A percentile compares a stretch with the other conserved stretches of the same genome.
Conservation (phyloP, 2,888 invertebrate genomes). For the Acleris emargana region DNA sequence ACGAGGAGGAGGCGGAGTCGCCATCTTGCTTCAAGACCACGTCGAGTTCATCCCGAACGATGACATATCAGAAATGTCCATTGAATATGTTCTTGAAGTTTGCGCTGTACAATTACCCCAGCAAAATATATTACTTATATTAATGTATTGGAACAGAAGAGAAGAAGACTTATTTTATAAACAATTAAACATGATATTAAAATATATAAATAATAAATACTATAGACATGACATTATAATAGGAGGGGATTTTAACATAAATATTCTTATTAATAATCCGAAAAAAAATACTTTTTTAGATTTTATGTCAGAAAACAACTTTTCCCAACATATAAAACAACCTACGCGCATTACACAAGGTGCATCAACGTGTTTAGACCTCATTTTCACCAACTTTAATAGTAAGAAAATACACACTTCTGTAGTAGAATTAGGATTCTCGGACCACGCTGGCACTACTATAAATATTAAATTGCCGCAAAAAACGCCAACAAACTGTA, state of each 20-base stretch:
- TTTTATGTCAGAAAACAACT: conserved; percentile 22
- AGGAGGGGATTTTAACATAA: background rate
- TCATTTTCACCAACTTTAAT: too few species aligned
- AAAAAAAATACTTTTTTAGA: conserved; percentile 12
- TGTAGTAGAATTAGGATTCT: too few species aligned
- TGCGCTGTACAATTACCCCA: conserved; percentile 27
- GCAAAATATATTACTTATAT: conserved; percentile 30
- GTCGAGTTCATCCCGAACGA: conserved; percentile 7
- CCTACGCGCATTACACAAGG: conserved; percentile 23
- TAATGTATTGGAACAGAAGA: conserved; percentile 37
- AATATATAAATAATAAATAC: conserved; percentile 31
- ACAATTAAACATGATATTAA: conserved; percentile 19
- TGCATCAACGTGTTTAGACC: conserved; percentile 30
- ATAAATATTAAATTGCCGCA: too few species aligned
- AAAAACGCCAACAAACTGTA: too few species aligned
- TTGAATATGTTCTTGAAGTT: conserved; percentile 37
- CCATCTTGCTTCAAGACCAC: conserved; percentile 27
- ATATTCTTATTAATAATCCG: conserved; percentile 9
- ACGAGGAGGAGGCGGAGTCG: conserved; percentile 26
- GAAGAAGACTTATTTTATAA: conserved; percentile 28
- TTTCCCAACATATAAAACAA: conserved; percentile 22
- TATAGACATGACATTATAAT: conserved; percentile 8
- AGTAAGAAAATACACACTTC: too few species aligned
- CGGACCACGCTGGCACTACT: too few species aligned
- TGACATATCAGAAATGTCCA: conserved; percentile 30